Evolutionary conservation across 2,888 invertebrate species (phyloP), one percentile per base, ranked within the genome.

Genomic region (Eugnorisma glareosa): DNA sequence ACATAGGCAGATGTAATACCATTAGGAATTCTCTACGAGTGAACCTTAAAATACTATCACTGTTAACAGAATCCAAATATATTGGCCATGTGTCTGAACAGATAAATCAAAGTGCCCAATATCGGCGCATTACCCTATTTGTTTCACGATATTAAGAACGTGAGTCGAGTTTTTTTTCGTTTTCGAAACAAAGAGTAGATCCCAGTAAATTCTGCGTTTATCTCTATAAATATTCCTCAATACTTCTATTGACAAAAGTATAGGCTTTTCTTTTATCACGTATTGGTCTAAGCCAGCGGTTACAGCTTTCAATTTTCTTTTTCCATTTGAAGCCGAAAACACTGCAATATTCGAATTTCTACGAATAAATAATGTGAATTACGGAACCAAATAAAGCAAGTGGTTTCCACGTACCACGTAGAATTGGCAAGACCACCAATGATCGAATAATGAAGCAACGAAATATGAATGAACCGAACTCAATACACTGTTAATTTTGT

Each of bases 81-180:
- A 69, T 72, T 69, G 64, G 24, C 37, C n/a, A 61, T 77, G 59
- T 68, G 78, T 78, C 67, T 67, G 89, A 83, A 87, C 86, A 89
- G 89, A 94, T 95, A 95, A 94, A 95, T 94, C 94, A 94, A 89
- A 90, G 77, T 88, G 57, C 85, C 88, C 91, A 90, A 92, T 94
- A 92, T 89, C 87, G 86, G 75, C 84, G 84, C 83, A 85, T 81
- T 75, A 90, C 86, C 85, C 85, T 87, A 86, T 90, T 89, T 89
- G 89, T 88, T 89, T 77, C 75, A 89, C 86, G 91, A 91, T 94
- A 94, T 94, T 93, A 92, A 91, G 90, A 91, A 95, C 94, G 95
- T 95, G 95, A 94, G 81, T 69, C 86, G 87, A 81, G 90, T 87
- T 31, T 89, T 40, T 84, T 88, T 86, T 77, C 75, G 73, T 68